phyloP scores from a whole-genome alignment of 2,113 vertebrate species.

The Choloepus hoffmanni region DNA sequence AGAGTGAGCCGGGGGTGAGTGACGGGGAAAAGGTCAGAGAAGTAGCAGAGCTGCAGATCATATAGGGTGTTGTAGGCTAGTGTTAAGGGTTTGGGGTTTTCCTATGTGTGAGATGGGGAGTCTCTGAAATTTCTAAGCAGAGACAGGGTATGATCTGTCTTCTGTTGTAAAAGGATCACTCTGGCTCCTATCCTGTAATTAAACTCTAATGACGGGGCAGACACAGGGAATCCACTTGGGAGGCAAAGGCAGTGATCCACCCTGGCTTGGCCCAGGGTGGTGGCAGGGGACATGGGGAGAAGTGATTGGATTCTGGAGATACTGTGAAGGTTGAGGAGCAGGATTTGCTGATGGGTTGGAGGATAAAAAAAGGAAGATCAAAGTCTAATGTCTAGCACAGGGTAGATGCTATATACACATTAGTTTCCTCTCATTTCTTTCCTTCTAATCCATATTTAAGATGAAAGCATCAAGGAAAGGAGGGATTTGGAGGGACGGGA shows the following conservation, averaged over 20 bases:
- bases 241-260: not conserved
- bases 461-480: not conserved
- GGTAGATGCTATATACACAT: not conserved
- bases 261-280: not conserved
- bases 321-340: not conserved
- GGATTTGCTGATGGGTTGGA: not conserved
- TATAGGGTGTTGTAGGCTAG: too few species aligned
- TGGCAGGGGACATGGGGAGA: not conserved
- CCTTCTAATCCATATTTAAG: not conserved
- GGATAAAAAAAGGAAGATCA: not conserved
- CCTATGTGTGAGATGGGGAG: not conserved
- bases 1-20: not conserved
- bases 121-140: not conserved
- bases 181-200: not conserved
- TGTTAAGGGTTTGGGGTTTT: not conserved
- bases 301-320: not conserved
- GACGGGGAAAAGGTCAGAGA: not conserved
- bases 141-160: not conserved
- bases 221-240: not conserved
- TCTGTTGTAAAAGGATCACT: not conserved
- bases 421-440: not conserved
- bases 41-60: not conserved
- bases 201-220: not conserved
- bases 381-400: not conserved
- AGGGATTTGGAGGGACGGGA: not conserved